Evolutionary conservation across 2,888 invertebrate genomes (phyloP).

Genomic region (Scaptomyza polygonia): DNA sequence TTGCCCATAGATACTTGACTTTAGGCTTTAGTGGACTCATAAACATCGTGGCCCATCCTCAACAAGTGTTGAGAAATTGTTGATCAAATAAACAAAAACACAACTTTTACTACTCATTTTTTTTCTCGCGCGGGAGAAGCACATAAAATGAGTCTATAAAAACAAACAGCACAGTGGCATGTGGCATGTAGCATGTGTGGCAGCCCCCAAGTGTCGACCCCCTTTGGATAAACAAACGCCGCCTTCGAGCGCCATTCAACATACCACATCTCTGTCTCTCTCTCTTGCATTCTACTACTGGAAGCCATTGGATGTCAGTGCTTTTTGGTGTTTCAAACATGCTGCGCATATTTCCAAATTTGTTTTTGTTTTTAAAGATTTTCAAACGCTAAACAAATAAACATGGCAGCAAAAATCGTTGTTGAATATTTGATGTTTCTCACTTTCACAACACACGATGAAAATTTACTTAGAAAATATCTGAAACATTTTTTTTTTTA

Average conservation of each 20-base stretch:
- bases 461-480: constrained; percentile 58
- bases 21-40: constrained; percentile 35
- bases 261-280: too few species aligned
- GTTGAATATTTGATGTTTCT: constrained; percentile 32
- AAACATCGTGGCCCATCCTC: constrained; percentile 42
- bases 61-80: constrained; percentile 76
- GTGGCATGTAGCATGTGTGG: constrained; percentile 52
- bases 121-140: constrained; percentile 29
- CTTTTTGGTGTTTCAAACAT: constrained; percentile 25
- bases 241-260: constrained; percentile 40
- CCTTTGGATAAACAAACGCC: constrained; percentile 81
- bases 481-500: constrained; percentile 44
- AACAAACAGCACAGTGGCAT: constrained; percentile 70
- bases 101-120: constrained; percentile 27
- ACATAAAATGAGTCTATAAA: constrained; percentile 79
- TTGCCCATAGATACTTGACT: too few species aligned
- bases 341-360: constrained; percentile 77
- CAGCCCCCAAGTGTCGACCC: constrained; percentile 68
- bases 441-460: too few species aligned
- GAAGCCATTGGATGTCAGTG: constrained; percentile 55
- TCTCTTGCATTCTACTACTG: constrained; percentile 13
- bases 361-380: constrained; percentile 56
- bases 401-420: constrained; percentile 48
- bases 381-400: constrained; percentile 63
- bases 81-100: constrained; percentile 70